Base-by-base conservation (phyloP, 2,113 vertebrate species). In the Lonchura striata region DNA sequence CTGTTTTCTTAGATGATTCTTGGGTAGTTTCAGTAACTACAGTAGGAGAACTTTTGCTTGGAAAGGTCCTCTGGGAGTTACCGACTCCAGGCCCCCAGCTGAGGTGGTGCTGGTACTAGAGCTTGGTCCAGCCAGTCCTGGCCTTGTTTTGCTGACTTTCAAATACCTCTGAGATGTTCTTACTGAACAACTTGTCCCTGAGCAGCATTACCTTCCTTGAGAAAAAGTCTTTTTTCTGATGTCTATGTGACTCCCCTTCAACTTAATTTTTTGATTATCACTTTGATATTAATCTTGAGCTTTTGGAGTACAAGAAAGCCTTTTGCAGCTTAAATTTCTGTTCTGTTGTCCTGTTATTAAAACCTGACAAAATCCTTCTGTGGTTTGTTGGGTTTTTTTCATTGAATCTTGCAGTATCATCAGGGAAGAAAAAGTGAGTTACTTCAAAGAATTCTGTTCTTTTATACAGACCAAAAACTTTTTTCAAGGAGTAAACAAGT, bases 121-220 rank as follows among this genome's bases (percentile, higher is more conserved):
- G 17, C 31, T 59, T 49, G 44, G 25, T 56, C 54, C 33, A 77
- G 44, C 35, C 49, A 44, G 20, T 31, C 39, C 53, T 63, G 59
- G 15, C 42, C 24, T 71, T 22, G 19, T 24, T 79, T 68, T 61
- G 15, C 57, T 52, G 17, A 15, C 5, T n/a, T 25, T 33, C 33
- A 3, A 71, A 24, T 5, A 14, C 5, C 25, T 52, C 25, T 3
- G 8, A 24, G 22, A 19, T 46, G 21, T 30, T 90, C 47, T 66
- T 0, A 0, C 10, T 63, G 27, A 71, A 23, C 17, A 68, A 3
- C 6, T 11, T 77, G 27, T 35, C 37, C 21, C n/a, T 77, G 17
- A 33, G 31, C 1, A 6, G 12, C 30, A 42, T 24, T n/a, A 42
- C 23, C 14, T 57, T 66, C 23, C n/a, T 22, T 28, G 31, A 59